A percentile compares a stretch with the other conserved stretches of the same genome.
These are phyloP conservation scores for Danionella dracula DNA, from an alignment of 2,797 vertebrate genomes.

Conservation along the genomic window DNA sequence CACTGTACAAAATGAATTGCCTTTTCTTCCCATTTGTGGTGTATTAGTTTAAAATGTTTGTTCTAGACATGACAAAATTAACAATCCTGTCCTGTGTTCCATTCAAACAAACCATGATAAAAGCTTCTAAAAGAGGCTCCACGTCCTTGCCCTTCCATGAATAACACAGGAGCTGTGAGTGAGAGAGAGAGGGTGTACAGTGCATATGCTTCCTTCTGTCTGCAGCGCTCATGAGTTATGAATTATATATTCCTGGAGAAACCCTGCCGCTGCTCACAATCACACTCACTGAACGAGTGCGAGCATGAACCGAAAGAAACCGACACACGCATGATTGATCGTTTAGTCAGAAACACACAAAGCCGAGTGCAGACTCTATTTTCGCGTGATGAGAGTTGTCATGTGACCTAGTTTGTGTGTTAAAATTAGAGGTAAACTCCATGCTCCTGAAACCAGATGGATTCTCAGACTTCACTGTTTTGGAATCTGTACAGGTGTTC, in stretches of 20 bases:
- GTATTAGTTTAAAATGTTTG: too few relatives aligned
- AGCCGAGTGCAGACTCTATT: neutral
- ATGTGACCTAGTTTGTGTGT: too few relatives aligned
- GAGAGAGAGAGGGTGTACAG: neutral
- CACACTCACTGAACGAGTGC: neutral
- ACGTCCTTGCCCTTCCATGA: neutral
- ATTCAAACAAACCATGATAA: too few relatives aligned
- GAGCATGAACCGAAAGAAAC: neutral
- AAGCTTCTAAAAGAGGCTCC: neutral
- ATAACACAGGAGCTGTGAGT: neutral
- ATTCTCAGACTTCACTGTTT: too few relatives aligned
- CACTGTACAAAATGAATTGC: too few relatives aligned
- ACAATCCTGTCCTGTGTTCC: too few relatives aligned
- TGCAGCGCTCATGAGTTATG: slow-evolving; percentile 1
- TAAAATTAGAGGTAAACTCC: too few relatives aligned
- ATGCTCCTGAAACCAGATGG: too few relatives aligned
- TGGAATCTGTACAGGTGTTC: too few relatives aligned
- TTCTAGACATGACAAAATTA: too few relatives aligned
- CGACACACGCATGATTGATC: neutral
- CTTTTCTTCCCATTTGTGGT: too few relatives aligned
- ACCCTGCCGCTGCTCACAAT: neutral
- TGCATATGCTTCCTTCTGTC: slow-evolving; percentile 21
- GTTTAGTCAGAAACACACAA: too few relatives aligned
- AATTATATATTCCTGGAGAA: slow-evolving; percentile 31
- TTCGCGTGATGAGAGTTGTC: neutral